Evolutionary conservation across 2,797 vertebrate species (phyloP), one percentile per base, ranked within the genome.

Genomic region (Gouania willdenowi): DNA sequence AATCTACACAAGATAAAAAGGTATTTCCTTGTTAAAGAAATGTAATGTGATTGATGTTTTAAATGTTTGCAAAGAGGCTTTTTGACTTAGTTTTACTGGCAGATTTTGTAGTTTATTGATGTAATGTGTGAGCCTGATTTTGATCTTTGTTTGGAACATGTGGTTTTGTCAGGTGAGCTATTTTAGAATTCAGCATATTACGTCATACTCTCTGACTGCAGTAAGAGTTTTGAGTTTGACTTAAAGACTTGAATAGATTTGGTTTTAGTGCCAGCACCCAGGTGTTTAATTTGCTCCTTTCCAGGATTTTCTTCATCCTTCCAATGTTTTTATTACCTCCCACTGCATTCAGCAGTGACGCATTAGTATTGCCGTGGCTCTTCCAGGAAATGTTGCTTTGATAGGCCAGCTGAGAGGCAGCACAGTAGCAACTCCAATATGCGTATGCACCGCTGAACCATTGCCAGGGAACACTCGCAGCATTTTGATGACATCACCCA

Each of bases 401-500:
- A 77, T 83, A 75, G 74, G 75, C 58, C 71, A 58, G 69, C 2
- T 24, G 63, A 66, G 50, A 61, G 56, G 69, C 72, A 60, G 72
- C 66, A 75, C 77, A 69, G 79, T 75, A 79, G 82, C 76, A 50
- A 63, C 70, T 79, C 76, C 61, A 68, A 83, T 79, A 79, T 82
- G 71, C 74, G 62, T 82, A 79, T 65, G 78, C 77, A 74, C 76
- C 27, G 37, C 83, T 89, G 86, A 85, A 82, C 50, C 61, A 42
- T 25, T 28, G 82, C 84, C 86, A 88, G 76, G 57, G 66, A 76
- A 71, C 79, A 77, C 81, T 84, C 59, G 87, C 84, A 85, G 87
- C 83, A 81, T 84, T 83, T 84, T 90, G 82, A 90, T 90, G 89
- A 91, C 87, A 87, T 90, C 87, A 91, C 48, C 58, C 40, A 31